Base-by-base conservation (phyloP, 2,888 invertebrate genomes). In the Petrolisthes cinctipes region DNA sequence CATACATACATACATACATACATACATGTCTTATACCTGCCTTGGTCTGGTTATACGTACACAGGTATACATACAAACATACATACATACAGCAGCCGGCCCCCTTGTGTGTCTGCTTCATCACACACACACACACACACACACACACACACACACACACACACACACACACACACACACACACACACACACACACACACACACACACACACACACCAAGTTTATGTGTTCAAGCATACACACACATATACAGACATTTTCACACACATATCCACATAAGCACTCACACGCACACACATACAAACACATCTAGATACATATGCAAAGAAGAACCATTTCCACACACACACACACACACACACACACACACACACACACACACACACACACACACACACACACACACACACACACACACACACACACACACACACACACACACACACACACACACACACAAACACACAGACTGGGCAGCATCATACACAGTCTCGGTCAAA, bases 81-180 rank as follows among this genome's bases (percentile, higher is more conserved):
- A 37, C 51, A 56, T 17, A 57, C 82, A 9, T 51, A 82, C 66
- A 66, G 23, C 51, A 11, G 51, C 82, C 11, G 23, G 17, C 57
- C 51, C 23, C 20, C 57, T 6, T 23, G 14, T 57, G 7, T 57
- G 54, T n/a, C n/a, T 53, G n/a, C 54, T 17, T 53, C 11, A 11
- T 14, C 53, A 17, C 20, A 80, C 17, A 80, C 57, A 17, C 3
- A 53, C 79, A 54, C 54, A 66, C 23, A 75, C 75, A 75, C 75
- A 75, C 75, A 4, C 75, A 75, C 75, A 75, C 75, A 75, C 75
- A 75, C 75, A 75, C 23, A 75, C 23, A 75, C 75, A 75, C 75
- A 4, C n/a, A 23, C 75, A 4, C 66, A 4, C 66, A 66, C 66
- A 66, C 23, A 75, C 75, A 4, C 75, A 75, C 75, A 75, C 75